A percentile compares a stretch with the other conserved stretches of the same genome.
Evolutionary conservation across 2,113 vertebrate genomes (phyloP).

Genomic region (Drymodes brunneopygia): DNA sequence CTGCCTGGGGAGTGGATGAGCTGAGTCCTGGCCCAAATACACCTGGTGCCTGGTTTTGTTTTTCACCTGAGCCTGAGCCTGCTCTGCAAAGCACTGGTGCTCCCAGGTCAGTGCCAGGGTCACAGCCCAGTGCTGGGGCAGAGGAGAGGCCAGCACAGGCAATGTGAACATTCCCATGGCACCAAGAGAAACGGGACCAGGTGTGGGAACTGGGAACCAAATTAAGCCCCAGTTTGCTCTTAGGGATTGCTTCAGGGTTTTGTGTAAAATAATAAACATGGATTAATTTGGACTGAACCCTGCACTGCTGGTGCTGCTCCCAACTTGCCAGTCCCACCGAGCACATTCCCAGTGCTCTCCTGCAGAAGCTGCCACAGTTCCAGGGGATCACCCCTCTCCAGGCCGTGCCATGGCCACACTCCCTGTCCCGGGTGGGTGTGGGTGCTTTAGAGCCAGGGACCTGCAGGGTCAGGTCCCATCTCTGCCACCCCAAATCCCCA

Average conservation of each 20-base stretch:
- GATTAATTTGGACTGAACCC: not conserved
- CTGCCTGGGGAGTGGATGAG: fast-evolving
- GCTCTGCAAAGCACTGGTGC: not conserved
- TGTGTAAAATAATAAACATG: fast-evolving
- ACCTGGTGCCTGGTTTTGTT: not conserved
- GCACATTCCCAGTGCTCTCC: not conserved
- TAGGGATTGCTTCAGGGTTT: not conserved
- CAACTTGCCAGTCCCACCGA: fast-evolving
- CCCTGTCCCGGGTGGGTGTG: not conserved
- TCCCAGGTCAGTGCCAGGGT: too few relatives aligned
- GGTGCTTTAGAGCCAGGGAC: not conserved
- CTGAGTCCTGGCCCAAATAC: not conserved
- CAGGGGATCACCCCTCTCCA: not conserved
- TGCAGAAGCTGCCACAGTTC: not conserved
- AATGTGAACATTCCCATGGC: fast-evolving
- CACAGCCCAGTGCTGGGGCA: not conserved
- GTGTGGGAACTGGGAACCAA: too few relatives aligned
- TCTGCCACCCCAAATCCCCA: too few relatives aligned
- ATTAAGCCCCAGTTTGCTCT: not conserved
- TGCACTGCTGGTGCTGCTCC: not conserved
- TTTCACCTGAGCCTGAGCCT: not conserved
- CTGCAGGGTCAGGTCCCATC: fast-evolving
- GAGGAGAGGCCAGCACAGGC: not conserved
- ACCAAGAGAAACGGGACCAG: fast-evolving
- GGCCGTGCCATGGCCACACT: fast-evolving